A percentile compares a stretch with the other conserved stretches of the same genome.
phyloP scores from a whole-genome alignment of 2,797 vertebrate genomes.

The Phaenicophaeus curvirostris region DNA sequence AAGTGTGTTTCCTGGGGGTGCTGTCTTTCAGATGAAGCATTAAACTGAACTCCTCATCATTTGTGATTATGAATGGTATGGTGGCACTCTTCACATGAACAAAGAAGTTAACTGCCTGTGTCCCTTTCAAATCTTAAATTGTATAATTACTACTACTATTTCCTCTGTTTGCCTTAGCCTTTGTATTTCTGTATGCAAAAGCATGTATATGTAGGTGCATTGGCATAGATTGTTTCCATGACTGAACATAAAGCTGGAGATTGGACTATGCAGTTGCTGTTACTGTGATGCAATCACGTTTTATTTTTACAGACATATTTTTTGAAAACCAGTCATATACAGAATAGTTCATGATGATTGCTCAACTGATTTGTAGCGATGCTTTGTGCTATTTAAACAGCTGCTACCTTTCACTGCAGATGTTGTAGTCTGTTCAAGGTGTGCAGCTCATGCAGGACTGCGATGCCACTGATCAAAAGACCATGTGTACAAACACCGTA shows the following conservation, averaged over 20 bases:
- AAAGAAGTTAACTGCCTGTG: neutral
- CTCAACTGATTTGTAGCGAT: neutral
- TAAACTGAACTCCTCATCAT: neutral
- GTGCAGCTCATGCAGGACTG: neutral
- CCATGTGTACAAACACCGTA: fast-evolving
- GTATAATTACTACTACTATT: neutral
- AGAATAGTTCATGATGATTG: neutral
- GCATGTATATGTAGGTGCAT: neutral
- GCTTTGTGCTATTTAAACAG: neutral
- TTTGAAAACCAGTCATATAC: neutral
- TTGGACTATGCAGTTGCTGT: neutral
- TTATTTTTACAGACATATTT: neutral
- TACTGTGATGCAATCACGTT: neutral
- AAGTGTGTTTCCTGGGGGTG: neutral
- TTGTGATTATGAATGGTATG: neutral
- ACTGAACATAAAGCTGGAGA: neutral
- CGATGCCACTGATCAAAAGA: no score
- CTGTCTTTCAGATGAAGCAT: neutral
- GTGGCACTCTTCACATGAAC: neutral
- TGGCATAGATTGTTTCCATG: neutral
- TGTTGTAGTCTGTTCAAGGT: neutral
- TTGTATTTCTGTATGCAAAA: neutral
- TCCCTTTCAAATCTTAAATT: neutral
- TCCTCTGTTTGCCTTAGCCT: neutral
- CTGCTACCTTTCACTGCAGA: neutral